phyloP scores from a whole-genome alignment of 2,113 vertebrate genomes.

The Psettodes erumei region DNA sequence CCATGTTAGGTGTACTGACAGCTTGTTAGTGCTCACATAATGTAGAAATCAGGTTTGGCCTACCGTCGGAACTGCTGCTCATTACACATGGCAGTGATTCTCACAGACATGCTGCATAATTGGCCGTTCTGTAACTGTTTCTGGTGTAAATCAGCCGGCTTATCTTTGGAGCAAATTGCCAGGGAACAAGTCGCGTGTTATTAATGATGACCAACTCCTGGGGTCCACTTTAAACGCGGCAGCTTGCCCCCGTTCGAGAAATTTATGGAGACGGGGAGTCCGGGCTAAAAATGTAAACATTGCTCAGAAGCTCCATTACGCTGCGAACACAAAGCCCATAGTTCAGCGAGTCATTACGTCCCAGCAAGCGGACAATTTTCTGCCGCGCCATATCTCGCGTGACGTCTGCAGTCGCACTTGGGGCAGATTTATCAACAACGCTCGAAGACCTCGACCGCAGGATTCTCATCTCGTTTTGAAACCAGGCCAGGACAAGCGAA shows the following conservation, averaged over 20 bases:
- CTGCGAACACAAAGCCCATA: slow-evolving; percentile 24
- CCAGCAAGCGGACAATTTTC: slow-evolving; percentile 45
- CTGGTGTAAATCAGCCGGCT: slow-evolving; percentile 59
- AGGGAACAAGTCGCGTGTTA: slow-evolving; percentile 50
- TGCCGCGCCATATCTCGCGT: slow-evolving; percentile 40
- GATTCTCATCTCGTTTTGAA: slow-evolving; percentile 66
- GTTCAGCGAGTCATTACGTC: slow-evolving; percentile 57
- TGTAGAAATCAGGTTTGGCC: slow-evolving; percentile 56
- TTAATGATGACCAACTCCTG: slow-evolving; percentile 61
- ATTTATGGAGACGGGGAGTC: slow-evolving; percentile 40
- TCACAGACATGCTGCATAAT: slow-evolving; percentile 52
- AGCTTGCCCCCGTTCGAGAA: slow-evolving; percentile 35
- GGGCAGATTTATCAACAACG: slow-evolving; percentile 49
- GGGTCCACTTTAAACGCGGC: slow-evolving; percentile 36
- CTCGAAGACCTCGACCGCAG: slow-evolving; percentile 44
- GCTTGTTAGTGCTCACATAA: slow-evolving; percentile 64
- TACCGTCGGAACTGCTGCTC: slow-evolving; percentile 54
- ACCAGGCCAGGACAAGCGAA: slow-evolving; percentile 54
- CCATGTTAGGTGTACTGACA: slow-evolving; percentile 57
- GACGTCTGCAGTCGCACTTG: slow-evolving; percentile 37
- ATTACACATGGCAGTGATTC: slow-evolving; percentile 62
- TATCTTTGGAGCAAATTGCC: slow-evolving; percentile 68
- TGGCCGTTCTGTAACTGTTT: slow-evolving; percentile 49
- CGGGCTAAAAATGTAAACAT: slow-evolving; percentile 33
- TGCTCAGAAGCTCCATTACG: slow-evolving; percentile 48